phyloP scores from a whole-genome alignment of 2,888 invertebrate genomes.

The Euproctis similis region DNA sequence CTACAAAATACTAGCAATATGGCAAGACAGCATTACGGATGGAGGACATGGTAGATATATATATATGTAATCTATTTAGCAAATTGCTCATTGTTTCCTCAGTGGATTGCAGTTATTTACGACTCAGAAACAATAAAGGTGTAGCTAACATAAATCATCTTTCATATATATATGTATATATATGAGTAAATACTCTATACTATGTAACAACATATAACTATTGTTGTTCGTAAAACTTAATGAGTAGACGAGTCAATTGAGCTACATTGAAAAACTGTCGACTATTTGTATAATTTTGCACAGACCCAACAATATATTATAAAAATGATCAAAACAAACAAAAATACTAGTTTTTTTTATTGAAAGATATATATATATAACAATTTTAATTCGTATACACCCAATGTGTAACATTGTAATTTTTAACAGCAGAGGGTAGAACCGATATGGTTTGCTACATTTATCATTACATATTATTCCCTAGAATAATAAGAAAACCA shows the following conservation, averaged over 20 bases:
- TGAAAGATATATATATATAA: slow-evolving; percentile 46
- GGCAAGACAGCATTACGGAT: slow-evolving; percentile 73
- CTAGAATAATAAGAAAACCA: no score
- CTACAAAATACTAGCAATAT: slow-evolving; percentile 67
- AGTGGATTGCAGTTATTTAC: slow-evolving; percentile 65
- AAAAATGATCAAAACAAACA: slow-evolving; percentile 39
- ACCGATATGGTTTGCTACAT: no score
- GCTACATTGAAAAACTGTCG: slow-evolving; percentile 26
- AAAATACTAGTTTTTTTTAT: slow-evolving; percentile 36
- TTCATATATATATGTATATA: slow-evolving; percentile 54
- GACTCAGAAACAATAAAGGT: slow-evolving; percentile 69
- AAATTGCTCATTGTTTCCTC: slow-evolving; percentile 73
- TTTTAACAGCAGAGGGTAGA: slow-evolving; percentile 14
- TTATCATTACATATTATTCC: no score
- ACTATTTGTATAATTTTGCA: slow-evolving; percentile 36
- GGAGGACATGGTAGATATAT: no score
- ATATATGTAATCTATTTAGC: slow-evolving; percentile 70
- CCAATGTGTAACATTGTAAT: slow-evolving; percentile 31
- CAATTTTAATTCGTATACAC: slow-evolving; percentile 69
- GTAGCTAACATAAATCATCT: slow-evolving; percentile 64
- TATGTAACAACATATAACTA: slow-evolving; percentile 52
- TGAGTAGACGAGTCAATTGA: no score
- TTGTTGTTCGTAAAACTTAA: slow-evolving; percentile 53
- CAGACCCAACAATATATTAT: slow-evolving; percentile 41
- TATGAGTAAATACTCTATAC: slow-evolving; percentile 50